Evolutionary conservation across 2,888 invertebrate species (phyloP).

Genomic region (Oligia latruncula): DNA sequence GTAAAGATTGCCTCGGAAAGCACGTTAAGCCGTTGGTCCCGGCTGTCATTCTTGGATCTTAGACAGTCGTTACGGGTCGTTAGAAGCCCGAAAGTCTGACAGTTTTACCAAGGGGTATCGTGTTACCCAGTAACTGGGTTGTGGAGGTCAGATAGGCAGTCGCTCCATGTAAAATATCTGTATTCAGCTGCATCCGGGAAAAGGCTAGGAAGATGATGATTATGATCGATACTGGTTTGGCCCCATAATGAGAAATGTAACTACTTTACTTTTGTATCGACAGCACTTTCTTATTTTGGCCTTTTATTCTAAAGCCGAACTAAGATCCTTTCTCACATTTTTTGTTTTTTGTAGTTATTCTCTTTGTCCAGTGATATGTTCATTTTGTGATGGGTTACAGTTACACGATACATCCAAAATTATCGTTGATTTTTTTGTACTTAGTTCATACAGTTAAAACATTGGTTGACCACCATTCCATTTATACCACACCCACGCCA

Average conservation of each 20-base stretch:
- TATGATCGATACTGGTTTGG: not conserved
- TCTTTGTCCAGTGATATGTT: not conserved
- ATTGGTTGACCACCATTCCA: not conserved
- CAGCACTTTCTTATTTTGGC: not conserved
- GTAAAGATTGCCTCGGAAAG: not conserved
- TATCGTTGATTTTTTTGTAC: not conserved
- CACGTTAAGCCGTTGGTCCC: not conserved
- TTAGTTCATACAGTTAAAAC: not conserved
- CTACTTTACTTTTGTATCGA: not conserved
- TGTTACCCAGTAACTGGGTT: too few relatives aligned
- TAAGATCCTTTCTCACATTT: not conserved
- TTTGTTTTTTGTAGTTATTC: not conserved
- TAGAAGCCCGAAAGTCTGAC: not conserved
- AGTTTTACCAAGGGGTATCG: too few relatives aligned
- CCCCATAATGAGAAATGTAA: not conserved
- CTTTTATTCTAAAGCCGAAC: not conserved
- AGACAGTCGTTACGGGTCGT: not conserved
- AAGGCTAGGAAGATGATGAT: too few relatives aligned
- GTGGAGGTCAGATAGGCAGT: too few relatives aligned
- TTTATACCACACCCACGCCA: too few relatives aligned
- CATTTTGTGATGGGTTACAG: not conserved
- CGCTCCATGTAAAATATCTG: too few relatives aligned
- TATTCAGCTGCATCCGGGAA: too few relatives aligned
- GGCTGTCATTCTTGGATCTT: not conserved
- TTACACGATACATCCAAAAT: not conserved